Evolutionary conservation across 1,140 invertebrate species (phyloP).

Genomic region (Venturia canescens): DNA sequence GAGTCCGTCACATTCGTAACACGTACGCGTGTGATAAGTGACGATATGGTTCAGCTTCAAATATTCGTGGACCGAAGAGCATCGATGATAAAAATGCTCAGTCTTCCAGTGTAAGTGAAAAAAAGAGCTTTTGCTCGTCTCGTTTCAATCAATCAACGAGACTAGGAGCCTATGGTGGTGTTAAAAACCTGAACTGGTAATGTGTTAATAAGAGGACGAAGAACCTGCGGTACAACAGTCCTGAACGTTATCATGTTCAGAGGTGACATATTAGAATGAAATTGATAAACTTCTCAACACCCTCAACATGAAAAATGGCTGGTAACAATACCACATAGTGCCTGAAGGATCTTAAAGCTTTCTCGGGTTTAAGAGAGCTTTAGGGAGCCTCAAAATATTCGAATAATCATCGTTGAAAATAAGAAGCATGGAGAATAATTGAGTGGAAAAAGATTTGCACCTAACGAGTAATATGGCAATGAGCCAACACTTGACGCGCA

Average conservation of each 20-base stretch:
- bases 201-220: too few relatives aligned
- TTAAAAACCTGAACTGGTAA: constrained; percentile 25
- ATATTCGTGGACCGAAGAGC: neutral
- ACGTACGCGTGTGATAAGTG: neutral
- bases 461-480: neutral
- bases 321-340: neutral
- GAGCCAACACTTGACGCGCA: neutral
- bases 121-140: constrained; percentile 46
- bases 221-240: neutral
- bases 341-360: constrained; percentile 26
- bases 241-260: neutral
- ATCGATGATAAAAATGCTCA: neutral
- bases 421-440: neutral
- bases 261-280: constrained; percentile 8
- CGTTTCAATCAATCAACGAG: constrained; percentile 53
- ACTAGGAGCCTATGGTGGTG: constrained; percentile 5
- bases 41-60: neutral
- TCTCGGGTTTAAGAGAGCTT: constrained; percentile 11
- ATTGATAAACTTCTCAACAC: constrained; percentile 10
- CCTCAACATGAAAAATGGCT: constrained; percentile 34
- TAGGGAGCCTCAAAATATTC: neutral
- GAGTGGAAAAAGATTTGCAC: constrained; percentile 6
- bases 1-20: too few relatives aligned
- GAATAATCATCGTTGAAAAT: constrained; percentile 29
- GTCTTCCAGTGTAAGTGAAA: neutral